Evolutionary conservation across 2,888 invertebrate genomes (phyloP).

Genomic region (Drosophila nr. fundita): DNA sequence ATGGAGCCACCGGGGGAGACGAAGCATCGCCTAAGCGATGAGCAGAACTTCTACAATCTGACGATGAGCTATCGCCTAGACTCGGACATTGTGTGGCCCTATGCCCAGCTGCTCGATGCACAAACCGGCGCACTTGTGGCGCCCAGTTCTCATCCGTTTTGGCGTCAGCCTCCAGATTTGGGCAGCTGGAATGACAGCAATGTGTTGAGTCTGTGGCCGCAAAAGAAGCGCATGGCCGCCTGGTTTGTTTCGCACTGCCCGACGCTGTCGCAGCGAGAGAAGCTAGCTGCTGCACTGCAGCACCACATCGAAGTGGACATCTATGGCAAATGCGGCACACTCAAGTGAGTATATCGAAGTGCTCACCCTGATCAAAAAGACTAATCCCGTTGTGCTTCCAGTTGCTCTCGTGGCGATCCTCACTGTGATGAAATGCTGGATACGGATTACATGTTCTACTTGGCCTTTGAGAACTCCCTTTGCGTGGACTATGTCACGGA

Average conservation of each 20-base stretch:
- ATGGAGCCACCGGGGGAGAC: conserved; percentile 85
- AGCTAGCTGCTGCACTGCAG: conserved; percentile 85
- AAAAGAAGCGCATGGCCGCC: conserved; percentile 86
- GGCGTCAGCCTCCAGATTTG: conserved; percentile 66
- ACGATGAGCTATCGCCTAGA: conserved; percentile 87
- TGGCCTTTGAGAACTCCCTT: conserved; percentile 89
- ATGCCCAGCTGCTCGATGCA: conserved; percentile 81
- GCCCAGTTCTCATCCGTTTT: conserved; percentile 69
- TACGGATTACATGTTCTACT: conserved; percentile 88
- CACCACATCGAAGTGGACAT: conserved; percentile 87
- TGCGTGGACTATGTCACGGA: conserved; percentile 90
- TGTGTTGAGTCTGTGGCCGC: conserved; percentile 55
- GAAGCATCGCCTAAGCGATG: conserved; percentile 79
- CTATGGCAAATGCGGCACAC: conserved; percentile 87
- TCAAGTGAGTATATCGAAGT: conserved; percentile 68
- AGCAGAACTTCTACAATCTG: conserved; percentile 86
- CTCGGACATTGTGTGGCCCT: conserved; percentile 86
- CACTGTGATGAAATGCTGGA: conserved; percentile 84
- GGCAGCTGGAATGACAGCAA: conserved; percentile 58
- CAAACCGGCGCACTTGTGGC: conserved; percentile 72
- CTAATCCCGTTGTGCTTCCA: conserved; percentile 48
- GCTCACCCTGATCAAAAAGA: neutral
- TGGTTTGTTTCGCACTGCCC: conserved; percentile 87
- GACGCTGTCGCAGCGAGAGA: conserved; percentile 85
- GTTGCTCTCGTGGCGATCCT: conserved; percentile 72